Evolutionary conservation across 2,797 vertebrate genomes (phyloP).

Genomic region (Silurus aristotelis): DNA sequence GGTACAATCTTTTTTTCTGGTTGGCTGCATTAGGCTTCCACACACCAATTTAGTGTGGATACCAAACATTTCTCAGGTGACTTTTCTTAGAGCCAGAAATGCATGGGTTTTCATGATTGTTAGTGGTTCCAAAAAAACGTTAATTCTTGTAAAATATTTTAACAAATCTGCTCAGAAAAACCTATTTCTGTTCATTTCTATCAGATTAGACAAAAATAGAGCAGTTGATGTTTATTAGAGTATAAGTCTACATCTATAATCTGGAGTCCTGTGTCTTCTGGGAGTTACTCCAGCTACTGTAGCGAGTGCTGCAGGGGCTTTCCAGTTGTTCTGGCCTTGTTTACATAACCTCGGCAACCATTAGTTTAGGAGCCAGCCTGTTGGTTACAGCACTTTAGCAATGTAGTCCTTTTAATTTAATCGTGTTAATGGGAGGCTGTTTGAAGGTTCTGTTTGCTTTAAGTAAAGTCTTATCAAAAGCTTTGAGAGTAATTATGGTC

Average conservation of each 20-base stretch:
- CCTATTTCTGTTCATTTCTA: conserved; percentile 34
- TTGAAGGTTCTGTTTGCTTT: conserved; percentile 64
- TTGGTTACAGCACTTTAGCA: conserved; percentile 52
- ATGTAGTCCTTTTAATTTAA: conserved; percentile 56
- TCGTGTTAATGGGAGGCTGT: conserved; percentile 57
- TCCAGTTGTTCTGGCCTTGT: conserved; percentile 59
- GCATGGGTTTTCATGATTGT: background rate
- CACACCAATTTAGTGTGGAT: background rate
- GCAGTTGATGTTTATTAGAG: conserved; percentile 57
- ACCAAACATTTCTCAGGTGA: background rate
- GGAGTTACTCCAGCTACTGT: conserved; percentile 54
- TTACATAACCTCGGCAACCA: conserved; percentile 59
- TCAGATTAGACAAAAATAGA: conserved; percentile 49
- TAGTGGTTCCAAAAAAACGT: conserved; percentile 19
- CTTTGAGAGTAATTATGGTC: conserved; percentile 57
- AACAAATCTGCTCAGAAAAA: background rate
- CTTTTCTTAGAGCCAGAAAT: background rate
- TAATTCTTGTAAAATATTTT: conserved; percentile 20
- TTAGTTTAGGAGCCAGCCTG: conserved; percentile 57
- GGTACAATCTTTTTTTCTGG: background rate
- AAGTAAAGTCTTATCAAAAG: conserved; percentile 58
- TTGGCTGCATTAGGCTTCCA: background rate
- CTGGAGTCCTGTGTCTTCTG: conserved; percentile 49
- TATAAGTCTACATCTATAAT: conserved; percentile 57
- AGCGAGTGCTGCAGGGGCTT: conserved; percentile 48